Conservation (phyloP, 2,888 invertebrate species). For the Andrena hattorfiana region DNA sequence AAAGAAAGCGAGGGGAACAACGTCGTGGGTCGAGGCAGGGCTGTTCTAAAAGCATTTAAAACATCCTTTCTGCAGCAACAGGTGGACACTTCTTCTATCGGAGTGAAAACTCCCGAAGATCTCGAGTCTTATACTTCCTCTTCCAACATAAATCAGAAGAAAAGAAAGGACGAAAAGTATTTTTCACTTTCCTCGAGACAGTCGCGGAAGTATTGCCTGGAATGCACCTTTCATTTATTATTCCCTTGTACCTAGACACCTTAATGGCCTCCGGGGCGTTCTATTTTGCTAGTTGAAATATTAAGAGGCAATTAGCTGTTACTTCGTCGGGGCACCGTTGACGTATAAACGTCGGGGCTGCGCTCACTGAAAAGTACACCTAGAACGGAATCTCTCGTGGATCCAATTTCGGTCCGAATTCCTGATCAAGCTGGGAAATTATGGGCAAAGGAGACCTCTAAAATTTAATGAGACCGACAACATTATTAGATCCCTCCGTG, state of each 20-base stretch:
- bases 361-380: slow-evolving; percentile 33
- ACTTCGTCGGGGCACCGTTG: slow-evolving; percentile 42
- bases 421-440: neutral
- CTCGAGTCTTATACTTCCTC: too few species aligned
- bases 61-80: slow-evolving; percentile 36
- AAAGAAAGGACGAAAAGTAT: neutral
- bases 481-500: too few species aligned
- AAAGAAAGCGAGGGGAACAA: slow-evolving; percentile 15
- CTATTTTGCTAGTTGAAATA: slow-evolving; percentile 47
- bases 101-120: neutral
- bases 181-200: neutral
- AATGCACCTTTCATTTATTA: slow-evolving; percentile 32
- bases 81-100: slow-evolving; percentile 35
- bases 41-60: slow-evolving; percentile 35
- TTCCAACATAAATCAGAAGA: neutral
- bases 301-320: slow-evolving; percentile 59
- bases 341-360: slow-evolving; percentile 42
- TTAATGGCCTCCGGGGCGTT: slow-evolving; percentile 25
- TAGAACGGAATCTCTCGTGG: slow-evolving; percentile 30
- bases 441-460: neutral
- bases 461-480: neutral
- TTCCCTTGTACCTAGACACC: neutral
- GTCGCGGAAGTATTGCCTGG: neutral
- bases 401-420: slow-evolving; percentile 34
- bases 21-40: neutral